phyloP scores from a whole-genome alignment of 2,797 vertebrate genomes.

The Poeciliopsis gracilis region DNA sequence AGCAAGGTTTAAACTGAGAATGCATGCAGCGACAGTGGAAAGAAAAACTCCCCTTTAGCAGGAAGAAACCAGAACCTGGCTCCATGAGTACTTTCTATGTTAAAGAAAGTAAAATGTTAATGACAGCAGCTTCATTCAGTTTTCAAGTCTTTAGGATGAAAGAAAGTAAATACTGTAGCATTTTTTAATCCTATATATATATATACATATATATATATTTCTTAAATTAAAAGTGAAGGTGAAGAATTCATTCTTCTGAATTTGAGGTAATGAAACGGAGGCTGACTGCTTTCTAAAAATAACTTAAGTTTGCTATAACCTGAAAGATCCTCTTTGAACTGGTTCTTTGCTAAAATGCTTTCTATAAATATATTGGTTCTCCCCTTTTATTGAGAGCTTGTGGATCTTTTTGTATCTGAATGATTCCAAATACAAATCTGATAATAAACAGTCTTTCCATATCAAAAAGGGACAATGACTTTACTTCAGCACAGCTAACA shows the following conservation, averaged over 20 bases:
- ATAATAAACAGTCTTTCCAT: not conserved
- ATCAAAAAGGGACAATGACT: not conserved
- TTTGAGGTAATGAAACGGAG: not conserved
- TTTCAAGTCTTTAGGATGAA: not conserved
- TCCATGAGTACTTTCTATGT: not conserved
- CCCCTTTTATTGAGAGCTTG: no score
- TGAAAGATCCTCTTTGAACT: not conserved
- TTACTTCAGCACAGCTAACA: not conserved
- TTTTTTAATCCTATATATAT: no score
- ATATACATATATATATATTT: no score
- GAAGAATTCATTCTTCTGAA: not conserved
- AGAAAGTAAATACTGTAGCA: not conserved
- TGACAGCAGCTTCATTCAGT: not conserved
- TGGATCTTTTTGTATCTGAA: not conserved
- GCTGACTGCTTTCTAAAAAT: not conserved
- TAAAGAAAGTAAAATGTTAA: not conserved
- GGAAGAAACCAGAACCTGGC: not conserved
- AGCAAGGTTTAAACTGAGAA: not conserved
- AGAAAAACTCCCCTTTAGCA: not conserved
- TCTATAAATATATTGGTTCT: not conserved
- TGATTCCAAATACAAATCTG: not conserved
- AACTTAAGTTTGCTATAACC: not conserved
- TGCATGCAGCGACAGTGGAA: not conserved
- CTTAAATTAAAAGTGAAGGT: no score
- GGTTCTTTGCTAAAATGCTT: not conserved